Evolutionary conservation across 2,113 vertebrate genomes (phyloP).

Genomic region (Lagopus muta): DNA sequence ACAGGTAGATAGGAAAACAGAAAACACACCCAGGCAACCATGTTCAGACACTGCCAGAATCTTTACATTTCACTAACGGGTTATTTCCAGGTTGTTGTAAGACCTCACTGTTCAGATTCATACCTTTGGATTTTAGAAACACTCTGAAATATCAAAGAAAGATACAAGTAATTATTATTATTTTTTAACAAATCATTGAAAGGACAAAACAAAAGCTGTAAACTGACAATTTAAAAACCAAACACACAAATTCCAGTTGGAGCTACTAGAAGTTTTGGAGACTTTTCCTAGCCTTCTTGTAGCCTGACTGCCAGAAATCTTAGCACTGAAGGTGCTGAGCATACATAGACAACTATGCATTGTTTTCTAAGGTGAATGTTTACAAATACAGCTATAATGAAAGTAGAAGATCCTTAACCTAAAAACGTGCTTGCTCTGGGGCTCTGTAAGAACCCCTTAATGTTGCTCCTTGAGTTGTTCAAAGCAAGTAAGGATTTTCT

Average conservation of each 20-base stretch:
- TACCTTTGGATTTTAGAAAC: neutral
- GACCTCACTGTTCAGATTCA: neutral
- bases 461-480: neutral
- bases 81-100: neutral
- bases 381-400: neutral
- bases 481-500: neutral
- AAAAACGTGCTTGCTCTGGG: neutral
- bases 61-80: neutral
- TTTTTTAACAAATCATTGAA: neutral
- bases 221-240: neutral
- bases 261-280: neutral
- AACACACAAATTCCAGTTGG: neutral
- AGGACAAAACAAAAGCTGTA: neutral
- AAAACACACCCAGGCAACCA: neutral
- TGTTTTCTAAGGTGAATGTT: neutral
- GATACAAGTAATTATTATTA: neutral
- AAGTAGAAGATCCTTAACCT: neutral
- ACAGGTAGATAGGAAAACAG: neutral
- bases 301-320: neutral
- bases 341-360: neutral
- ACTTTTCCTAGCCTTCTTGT: neutral
- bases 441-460: neutral
- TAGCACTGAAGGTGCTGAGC: neutral
- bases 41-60: neutral
- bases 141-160: neutral